These are phyloP conservation scores for Diorhabda sublineata DNA, from an alignment of 1,140 invertebrate species.

Conservation along the genomic window DNA sequence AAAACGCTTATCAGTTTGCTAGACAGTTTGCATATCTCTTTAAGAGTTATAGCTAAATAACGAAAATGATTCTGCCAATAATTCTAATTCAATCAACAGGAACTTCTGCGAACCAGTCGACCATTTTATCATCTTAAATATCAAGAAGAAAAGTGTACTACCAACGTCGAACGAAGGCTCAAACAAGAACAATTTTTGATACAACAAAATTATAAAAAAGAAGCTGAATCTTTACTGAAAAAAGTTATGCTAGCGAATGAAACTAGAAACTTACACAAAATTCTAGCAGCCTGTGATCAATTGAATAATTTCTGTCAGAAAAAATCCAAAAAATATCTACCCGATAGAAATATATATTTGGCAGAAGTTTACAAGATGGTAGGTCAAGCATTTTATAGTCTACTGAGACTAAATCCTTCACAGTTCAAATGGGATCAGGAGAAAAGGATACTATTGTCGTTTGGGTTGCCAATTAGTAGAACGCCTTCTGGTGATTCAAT, in stretches of 20 bases:
- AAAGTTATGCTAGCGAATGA: constrained; percentile 48
- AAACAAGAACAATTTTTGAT: constrained; percentile 46
- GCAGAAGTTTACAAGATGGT: not conserved
- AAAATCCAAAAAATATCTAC: not conserved
- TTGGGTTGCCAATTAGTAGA: constrained; percentile 39
- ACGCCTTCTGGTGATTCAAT: constrained; percentile 42
- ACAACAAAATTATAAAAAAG: constrained; percentile 47
- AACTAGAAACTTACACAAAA: constrained; percentile 43
- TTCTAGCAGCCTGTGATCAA: constrained; percentile 12
- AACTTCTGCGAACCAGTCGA: constrained; percentile 50
- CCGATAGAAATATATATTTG: not conserved
- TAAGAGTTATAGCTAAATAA: too few species aligned
- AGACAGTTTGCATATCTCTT: too few species aligned
- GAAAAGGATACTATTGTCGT: constrained; percentile 35
- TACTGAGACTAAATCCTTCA: constrained; percentile 37
- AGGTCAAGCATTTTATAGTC: constrained; percentile 34
- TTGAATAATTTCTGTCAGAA: not conserved
- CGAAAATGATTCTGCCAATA: too few species aligned
- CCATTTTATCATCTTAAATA: constrained; percentile 55
- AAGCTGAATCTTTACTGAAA: constrained; percentile 48
- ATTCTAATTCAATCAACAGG: not conserved
- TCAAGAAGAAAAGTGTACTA: constrained; percentile 50
- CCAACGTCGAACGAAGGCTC: constrained; percentile 48
- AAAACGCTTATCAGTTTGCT: too few species aligned
- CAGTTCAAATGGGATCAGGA: constrained; percentile 32